Base-by-base conservation (phyloP, 1,140 invertebrate genomes). In the Hylaeus volcanicus region DNA sequence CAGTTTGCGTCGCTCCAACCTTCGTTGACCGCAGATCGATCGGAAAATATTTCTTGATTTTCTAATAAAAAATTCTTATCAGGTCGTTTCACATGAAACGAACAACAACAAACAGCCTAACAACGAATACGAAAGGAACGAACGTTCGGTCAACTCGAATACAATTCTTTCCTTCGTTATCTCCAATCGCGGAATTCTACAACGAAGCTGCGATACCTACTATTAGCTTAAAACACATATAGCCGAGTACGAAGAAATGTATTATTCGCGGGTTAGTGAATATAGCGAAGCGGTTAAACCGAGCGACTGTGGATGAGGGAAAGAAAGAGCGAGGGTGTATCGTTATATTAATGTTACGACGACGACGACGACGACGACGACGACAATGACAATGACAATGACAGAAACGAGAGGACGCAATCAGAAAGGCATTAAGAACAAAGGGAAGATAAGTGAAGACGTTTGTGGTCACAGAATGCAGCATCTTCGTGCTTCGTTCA, bases 401-500 rank as follows among this genome's bases (percentile, higher is more conserved):
- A 68, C 8, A 48, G 53, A n/a, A 3, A 68, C n/a, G 45, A 51
- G 45, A 9, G n/a, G 45, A 9, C n/a, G n/a, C 8, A 51, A 68
- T 3, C n/a, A 26, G 14, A 37, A n/a, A 26, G n/a, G 6, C 45
- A 9, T 6, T 48, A 26, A 48, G n/a, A 26, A 66, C 15, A 63
- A 78, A 43, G 56, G 48, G 41, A 37, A 53, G 3, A 71, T 15
- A 71, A 14, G n/a, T n/a, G 26, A 66, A 63, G 3, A 37, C 12
- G 14, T 39, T 58, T 26, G 43, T 11, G 12, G 63, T 37, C 63
- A 72, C 3, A 45, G n/a, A 58, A 82, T 75, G 51, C 61, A 78
- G 63, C 55, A 58, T 76, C 70, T 83, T 70, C 56, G 75, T 73
- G 75, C 72, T 79, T 83, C 4, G 60, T 14, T 64, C 75, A 79